These are phyloP conservation scores for Lanistes nyassanus DNA, from an alignment of 1,140 invertebrate genomes.

Conservation along the genomic window DNA sequence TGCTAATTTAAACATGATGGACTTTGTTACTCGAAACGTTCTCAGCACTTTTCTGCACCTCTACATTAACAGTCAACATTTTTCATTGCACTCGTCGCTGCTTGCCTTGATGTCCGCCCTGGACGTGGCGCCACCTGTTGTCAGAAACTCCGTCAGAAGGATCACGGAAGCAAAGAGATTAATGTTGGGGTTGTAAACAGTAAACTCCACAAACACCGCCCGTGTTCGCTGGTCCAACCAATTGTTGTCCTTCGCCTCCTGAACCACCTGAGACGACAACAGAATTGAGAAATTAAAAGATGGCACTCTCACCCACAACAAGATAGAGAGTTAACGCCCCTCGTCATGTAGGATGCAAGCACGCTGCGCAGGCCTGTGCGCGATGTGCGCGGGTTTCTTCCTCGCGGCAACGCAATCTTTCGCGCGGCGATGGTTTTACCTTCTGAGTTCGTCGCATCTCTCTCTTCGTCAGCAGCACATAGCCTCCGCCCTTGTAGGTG, in stretches of 20 bases:
- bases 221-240: constrained; percentile 70
- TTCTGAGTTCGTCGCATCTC: constrained; percentile 40
- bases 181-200: constrained; percentile 70
- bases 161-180: constrained; percentile 62
- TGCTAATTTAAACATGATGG: no score
- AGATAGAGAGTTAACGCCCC: no score
- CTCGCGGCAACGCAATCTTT: no score
- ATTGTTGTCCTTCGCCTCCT: constrained; percentile 38
- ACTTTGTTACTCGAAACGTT: no score
- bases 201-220: constrained; percentile 71
- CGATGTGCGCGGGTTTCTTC: no score
- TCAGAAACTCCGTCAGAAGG: constrained; percentile 53
- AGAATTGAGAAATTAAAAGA: not conserved
- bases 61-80: not conserved
- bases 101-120: constrained; percentile 62
- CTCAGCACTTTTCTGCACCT: no score
- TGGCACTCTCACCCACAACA: no score
- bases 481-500: constrained; percentile 66
- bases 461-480: constrained; percentile 52
- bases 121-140: constrained; percentile 49
- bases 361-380: no score
- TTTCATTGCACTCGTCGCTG: no score
- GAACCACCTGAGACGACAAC: constrained; percentile 27
- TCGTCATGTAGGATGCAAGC: no score
- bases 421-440: not conserved